phyloP scores from a whole-genome alignment of 2,888 invertebrate genomes.

The Caenorhabditis sp. region DNA sequence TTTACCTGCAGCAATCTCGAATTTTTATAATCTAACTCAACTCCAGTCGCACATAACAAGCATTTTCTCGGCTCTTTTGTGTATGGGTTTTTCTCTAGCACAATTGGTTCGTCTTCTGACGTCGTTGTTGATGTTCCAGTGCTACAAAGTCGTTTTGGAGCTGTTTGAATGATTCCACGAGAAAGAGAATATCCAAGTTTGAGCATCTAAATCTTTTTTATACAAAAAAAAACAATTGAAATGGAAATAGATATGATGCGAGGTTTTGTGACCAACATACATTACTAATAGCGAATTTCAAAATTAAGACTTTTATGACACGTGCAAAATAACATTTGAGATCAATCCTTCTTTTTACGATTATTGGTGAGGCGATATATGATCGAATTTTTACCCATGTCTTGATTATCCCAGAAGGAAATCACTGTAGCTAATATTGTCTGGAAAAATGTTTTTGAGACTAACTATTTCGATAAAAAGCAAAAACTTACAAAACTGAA shows the following conservation, averaged over 20 bases:
- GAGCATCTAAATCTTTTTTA: neutral
- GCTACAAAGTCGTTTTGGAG: neutral
- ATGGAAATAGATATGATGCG: neutral
- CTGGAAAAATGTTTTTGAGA: conserved; percentile 5
- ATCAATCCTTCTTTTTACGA: conserved; percentile 21
- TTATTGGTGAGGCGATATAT: conserved; percentile 15
- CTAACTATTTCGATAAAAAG: neutral
- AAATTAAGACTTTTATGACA: too few species aligned
- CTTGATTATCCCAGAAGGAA: conserved; percentile 13
- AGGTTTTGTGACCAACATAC: too few species aligned
- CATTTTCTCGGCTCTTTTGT: conserved; percentile 57
- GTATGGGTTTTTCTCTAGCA: conserved; percentile 58
- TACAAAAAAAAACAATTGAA: neutral
- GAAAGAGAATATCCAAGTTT: neutral
- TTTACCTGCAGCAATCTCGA: conserved; percentile 79
- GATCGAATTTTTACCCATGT: conserved; percentile 29
- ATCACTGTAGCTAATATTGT: conserved; percentile 7
- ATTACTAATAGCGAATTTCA: too few species aligned
- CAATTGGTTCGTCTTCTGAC: conserved; percentile 51
- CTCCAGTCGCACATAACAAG: conserved; percentile 60
- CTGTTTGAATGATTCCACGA: neutral
- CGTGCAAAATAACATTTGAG: neutral
- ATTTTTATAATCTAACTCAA: conserved; percentile 76
- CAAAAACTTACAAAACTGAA: conserved; percentile 19
- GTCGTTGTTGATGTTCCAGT: neutral